A percentile compares a stretch with the other conserved stretches of the same genome.
These are phyloP conservation scores for Drosophila infuscata DNA, from an alignment of 2,888 invertebrate species.

Conservation along the genomic window DNA sequence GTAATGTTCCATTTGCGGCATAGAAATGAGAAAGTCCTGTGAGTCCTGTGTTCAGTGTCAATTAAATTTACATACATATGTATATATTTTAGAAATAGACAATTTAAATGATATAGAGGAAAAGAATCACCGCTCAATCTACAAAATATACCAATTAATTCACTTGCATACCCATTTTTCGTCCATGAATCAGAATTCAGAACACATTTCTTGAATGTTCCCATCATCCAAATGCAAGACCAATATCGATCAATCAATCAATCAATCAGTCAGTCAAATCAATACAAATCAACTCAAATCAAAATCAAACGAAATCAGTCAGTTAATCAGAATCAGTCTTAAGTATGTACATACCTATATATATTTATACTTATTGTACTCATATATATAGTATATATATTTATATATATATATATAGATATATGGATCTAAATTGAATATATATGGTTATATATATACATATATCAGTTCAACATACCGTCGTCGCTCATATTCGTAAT, in stretches of 20 bases:
- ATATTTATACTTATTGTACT: not conserved
- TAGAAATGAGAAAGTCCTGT: constrained; percentile 54
- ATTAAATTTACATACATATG: constrained; percentile 4
- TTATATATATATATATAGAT: constrained; percentile 2
- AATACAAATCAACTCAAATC: constrained; percentile 26
- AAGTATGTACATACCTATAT: constrained; percentile 13
- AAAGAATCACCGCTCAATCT: constrained; percentile 54
- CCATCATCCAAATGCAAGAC: constrained; percentile 40
- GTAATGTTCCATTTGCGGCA: constrained; percentile 28
- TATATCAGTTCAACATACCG: constrained; percentile 33
- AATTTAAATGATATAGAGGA: constrained; percentile 10
- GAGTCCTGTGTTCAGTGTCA: constrained; percentile 49
- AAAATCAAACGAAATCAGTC: constrained; percentile 49
- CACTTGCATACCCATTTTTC: constrained; percentile 48
- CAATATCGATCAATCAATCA: constrained; percentile 37
- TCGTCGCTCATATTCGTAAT: constrained; percentile 55
- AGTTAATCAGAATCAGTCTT: constrained; percentile 38
- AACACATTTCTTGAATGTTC: constrained; percentile 45
- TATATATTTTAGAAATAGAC: constrained; percentile 20
- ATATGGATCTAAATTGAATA: not conserved
- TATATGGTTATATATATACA: constrained; percentile 2
- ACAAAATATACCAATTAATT: constrained; percentile 22
- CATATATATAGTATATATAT: constrained; percentile 2
- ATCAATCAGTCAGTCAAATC: constrained; percentile 40
- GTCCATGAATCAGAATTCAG: constrained; percentile 48